phyloP scores from a whole-genome alignment of 1,140 invertebrate species.

The Drosophila novamexicana region DNA sequence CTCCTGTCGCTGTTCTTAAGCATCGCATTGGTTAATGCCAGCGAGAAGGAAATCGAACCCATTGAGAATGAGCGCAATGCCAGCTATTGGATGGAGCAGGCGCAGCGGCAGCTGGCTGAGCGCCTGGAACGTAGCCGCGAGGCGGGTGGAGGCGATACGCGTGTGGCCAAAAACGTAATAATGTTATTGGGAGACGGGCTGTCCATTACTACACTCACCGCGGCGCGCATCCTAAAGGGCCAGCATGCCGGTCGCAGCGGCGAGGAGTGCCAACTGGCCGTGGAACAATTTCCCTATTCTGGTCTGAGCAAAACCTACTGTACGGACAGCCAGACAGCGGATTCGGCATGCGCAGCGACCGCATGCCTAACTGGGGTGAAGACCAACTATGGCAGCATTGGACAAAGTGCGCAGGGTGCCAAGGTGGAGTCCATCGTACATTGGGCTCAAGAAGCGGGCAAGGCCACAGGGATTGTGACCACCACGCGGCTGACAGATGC shows the following conservation, averaged over 20 bases:
- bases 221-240: conserved; percentile 88
- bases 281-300: conserved; percentile 90
- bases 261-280: conserved; percentile 89
- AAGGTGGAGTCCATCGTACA: conserved; percentile 89
- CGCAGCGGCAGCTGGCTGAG: conserved; percentile 42
- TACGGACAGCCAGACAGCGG: conserved; percentile 91
- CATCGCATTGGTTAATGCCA: background rate
- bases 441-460: conserved; percentile 92
- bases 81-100: conserved; percentile 56
- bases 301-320: conserved; percentile 89
- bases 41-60: background rate
- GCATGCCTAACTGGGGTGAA: conserved; percentile 91
- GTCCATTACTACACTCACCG: conserved; percentile 89
- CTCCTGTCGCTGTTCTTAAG: background rate
- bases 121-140: conserved; percentile 34
- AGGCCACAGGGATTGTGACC: conserved; percentile 80
- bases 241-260: conserved; percentile 86
- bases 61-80: conserved; percentile 32
- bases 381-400: conserved; percentile 87
- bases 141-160: conserved; percentile 16
- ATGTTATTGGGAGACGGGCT: conserved; percentile 92
- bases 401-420: conserved; percentile 87
- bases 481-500: conserved; percentile 79
- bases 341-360: conserved; percentile 90
- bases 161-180: conserved; percentile 89